Conservation (phyloP, 2,113 vertebrate genomes). For the Callocephalon fimbriatum region DNA sequence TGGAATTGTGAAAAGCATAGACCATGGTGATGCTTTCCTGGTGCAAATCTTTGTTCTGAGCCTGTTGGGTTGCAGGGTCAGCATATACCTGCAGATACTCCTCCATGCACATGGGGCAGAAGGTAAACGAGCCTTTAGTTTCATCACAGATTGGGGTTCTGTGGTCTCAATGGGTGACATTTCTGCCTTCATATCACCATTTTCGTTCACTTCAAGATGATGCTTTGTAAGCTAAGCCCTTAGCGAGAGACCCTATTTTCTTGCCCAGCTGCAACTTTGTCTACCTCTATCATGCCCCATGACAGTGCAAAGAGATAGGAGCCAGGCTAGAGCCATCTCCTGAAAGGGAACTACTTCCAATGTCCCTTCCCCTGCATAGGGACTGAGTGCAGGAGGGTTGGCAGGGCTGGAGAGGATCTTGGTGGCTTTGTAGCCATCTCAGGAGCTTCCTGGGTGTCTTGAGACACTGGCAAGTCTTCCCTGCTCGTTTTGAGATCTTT, state of each 20-base stretch:
- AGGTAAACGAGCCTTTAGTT: not conserved
- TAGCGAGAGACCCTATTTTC: not conserved
- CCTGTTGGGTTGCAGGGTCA: not conserved
- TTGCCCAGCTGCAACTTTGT: not conserved
- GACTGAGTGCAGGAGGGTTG: rapidly evolving
- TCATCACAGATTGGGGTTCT: not conserved
- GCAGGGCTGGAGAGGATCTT: not conserved
- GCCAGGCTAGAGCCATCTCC: not conserved
- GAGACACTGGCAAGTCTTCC: not conserved
- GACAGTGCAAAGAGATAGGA: not conserved
- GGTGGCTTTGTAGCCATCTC: not conserved
- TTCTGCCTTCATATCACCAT: not conserved
- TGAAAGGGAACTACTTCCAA: not conserved
- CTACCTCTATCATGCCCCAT: not conserved
- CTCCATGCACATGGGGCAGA: rapidly evolving
- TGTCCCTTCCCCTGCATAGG: not conserved
- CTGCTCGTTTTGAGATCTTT: not conserved
- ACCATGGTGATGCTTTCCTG: rapidly evolving
- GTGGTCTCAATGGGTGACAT: rapidly evolving
- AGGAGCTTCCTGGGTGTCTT: not conserved
- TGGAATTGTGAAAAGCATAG: rapidly evolving
- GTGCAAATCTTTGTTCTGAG: not conserved
- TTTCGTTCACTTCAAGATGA: not conserved
- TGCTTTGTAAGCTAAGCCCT: not conserved
- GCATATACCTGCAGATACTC: not conserved